phyloP scores from a whole-genome alignment of 2,113 vertebrate species.

The Phalacrocorax pelagicus region DNA sequence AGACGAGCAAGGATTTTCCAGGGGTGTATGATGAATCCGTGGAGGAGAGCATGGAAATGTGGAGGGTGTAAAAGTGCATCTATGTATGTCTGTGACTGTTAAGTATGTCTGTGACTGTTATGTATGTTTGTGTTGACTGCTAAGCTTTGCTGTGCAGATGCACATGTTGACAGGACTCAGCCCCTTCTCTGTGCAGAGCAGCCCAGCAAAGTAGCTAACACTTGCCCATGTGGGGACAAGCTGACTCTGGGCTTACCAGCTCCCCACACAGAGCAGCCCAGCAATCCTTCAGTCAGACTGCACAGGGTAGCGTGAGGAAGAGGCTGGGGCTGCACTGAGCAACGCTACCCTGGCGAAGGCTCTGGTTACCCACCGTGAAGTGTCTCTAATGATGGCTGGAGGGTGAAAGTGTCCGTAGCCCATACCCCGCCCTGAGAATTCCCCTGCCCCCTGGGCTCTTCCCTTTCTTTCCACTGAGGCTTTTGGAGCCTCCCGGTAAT shows the following conservation, averaged over 20 bases:
- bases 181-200: background rate
- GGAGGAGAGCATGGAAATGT: background rate
- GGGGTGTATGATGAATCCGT: background rate
- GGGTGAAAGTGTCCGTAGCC: accelerated
- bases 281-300: no score
- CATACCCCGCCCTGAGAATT: background rate
- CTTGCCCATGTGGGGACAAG: background rate
- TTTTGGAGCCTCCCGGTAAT: background rate
- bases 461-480: background rate
- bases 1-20: background rate
- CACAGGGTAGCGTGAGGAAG: background rate
- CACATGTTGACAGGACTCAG: accelerated
- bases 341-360: background rate
- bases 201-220: background rate
- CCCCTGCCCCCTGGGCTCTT: background rate
- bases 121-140: accelerated
- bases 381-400: background rate
- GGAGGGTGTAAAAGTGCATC: background rate
- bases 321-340: background rate
- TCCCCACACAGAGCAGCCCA: background rate
- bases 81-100: background rate
- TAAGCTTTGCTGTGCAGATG: background rate
- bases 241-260: background rate
- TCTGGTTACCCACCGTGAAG: background rate
- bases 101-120: background rate